Base-by-base conservation (phyloP, 2,113 vertebrate species). In the Cheilinus undulatus region DNA sequence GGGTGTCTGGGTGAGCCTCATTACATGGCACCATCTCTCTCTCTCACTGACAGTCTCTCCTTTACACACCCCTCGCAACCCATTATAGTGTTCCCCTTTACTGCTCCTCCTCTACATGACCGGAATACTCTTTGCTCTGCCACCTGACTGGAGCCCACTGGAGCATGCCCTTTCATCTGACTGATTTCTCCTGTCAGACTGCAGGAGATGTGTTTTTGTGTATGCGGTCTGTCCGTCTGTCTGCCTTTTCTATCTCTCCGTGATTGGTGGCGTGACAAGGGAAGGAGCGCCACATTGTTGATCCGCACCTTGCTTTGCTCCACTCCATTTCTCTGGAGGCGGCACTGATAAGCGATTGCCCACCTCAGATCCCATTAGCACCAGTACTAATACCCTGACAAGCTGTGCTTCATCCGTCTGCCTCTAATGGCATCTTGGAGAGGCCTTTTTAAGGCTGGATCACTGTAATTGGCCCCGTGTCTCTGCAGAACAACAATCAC, bases 51-150 rank as follows among this genome's bases (percentile, higher is more conserved):
- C 60, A 69, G 65, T 49, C 52, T 20, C 67, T 82, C 64, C 63
- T 64, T 58, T 56, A 42, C 49, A 59, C 70, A 49, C 61, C 61
- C 73, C 32, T 64, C 71, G 64, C 68, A 75, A 65, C 80, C 81
- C 66, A 89, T 90, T 86, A 91, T 84, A 84, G 58, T 84, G 82
- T 86, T 90, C 82, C 79, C 34, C 84, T 88, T 88, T 87, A 78
- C 83, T 85, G 84, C 77, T 84, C 52, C 69, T 56, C 48, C 71
- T 84, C 71, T 75, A 27, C 38, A 71, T 56, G 65, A 67, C 66
- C 71, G 43, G 67, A 85, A 78, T 82, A 81, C 84, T 74, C 73
- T 73, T 46, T 57, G 27, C 48, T 59, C 75, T 56, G 14, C 67
- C 67, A 65, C 23, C 72, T 78, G 83, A 76, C 76, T 78, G 78